Evolutionary conservation across 2,113 vertebrate genomes (phyloP), one percentile per base, ranked within the genome.

Genomic region (Oceanites oceanicus): DNA sequence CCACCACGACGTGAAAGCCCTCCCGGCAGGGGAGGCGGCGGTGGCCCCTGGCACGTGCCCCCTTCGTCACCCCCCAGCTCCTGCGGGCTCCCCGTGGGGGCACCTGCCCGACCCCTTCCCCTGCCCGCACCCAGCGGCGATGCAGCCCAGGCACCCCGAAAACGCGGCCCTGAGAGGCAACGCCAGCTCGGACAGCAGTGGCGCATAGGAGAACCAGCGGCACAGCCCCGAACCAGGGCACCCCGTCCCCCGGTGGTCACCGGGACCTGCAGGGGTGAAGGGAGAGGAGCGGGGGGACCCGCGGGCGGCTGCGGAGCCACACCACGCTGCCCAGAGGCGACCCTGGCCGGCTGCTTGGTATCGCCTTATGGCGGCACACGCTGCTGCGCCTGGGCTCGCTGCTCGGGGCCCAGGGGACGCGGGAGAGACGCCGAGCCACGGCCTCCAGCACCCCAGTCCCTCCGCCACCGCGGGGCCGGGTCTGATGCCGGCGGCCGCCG

Each of bases 381-480:
- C 22, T 3, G 40, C 68, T 11, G 25, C 11, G 21, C 55, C 47
- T 2, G 73, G 30, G 18, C 62, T 34, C 3, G 4, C 59, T 29
- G 76, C 72, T 76, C 52, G 44, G 50, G 18, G 11, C 50, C 65
- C 10, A 2, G 2, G 6, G 62, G 55, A 40, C 2, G 1, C 7
- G 8, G 58, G 49, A 44, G 15, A 70, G 32, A 9, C 25, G 5
- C 49, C 3, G 6, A 68, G 40, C 52, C 11, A 0, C 0, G 4
- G 63, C 44, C n/a, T 18, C 18, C 8, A 29, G 52, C 68, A 58
- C 7, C 44, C 30, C 55, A 21, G 36, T 38, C 74, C 86, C 59
- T 32, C 0, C 0, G 45, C 65, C 23, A 4, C 30, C 10, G 4
- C 1, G 7, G 40, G 56, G 20, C 14, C 36, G 1, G 44, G 8